Conservation (phyloP, 2,888 invertebrate species). For the Actias luna region DNA sequence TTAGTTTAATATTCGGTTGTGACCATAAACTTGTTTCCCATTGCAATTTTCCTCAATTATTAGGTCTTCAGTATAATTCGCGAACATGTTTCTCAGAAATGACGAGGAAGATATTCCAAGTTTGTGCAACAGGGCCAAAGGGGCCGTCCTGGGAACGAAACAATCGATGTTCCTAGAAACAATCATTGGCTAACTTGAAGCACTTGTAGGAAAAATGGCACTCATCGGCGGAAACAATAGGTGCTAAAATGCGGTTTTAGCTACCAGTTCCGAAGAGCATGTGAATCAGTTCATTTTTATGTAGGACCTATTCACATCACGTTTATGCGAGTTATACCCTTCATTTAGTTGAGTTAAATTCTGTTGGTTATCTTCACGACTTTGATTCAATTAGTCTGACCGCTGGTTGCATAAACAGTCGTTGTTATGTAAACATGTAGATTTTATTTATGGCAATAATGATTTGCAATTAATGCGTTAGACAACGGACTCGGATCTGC, state of each 20-base stretch:
- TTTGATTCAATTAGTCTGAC: conserved; percentile 13
- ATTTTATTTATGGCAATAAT: conserved; percentile 36
- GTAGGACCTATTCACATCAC: background rate
- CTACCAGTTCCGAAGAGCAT: conserved; percentile 48
- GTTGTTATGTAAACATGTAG: conserved; percentile 25
- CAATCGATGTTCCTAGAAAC: conserved; percentile 64
- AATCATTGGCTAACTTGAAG: conserved; percentile 36
- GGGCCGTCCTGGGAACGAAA: conserved; percentile 59
- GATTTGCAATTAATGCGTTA: conserved; percentile 36
- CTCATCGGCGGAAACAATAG: conserved; percentile 61
- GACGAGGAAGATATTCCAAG: conserved; percentile 40
- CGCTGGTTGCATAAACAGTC: conserved; percentile 16
- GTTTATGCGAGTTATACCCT: background rate
- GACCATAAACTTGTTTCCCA: conserved; percentile 29
- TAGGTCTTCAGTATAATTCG: conserved; percentile 27
- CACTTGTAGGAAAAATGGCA: conserved; percentile 52
- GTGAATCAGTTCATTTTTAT: conserved; percentile 46
- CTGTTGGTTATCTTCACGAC: background rate
- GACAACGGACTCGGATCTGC: conserved; percentile 33
- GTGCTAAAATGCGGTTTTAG: conserved; percentile 58
- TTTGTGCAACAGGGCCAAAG: conserved; percentile 37
- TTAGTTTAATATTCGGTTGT: background rate
- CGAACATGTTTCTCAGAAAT: conserved; percentile 34
- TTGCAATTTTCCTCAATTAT: conserved; percentile 46
- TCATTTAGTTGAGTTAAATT: background rate